Conservation (phyloP, 1,140 invertebrate species). For the Euschistus heros region DNA sequence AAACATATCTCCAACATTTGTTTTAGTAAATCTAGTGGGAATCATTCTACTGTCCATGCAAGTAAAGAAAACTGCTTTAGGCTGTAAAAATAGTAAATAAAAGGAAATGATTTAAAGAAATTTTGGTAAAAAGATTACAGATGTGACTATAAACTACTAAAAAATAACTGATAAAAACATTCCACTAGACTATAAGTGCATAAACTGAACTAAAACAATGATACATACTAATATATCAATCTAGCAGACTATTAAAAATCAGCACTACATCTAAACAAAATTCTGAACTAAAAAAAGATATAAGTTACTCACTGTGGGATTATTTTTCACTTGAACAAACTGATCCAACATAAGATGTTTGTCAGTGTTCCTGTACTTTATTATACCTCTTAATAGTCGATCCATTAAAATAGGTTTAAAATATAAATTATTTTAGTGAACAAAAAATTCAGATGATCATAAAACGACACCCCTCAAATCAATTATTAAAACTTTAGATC, state of each 20-base stretch:
- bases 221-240: no score
- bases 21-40: constrained; percentile 88
- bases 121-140: no score
- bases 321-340: constrained; percentile 73
- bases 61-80: constrained; percentile 91
- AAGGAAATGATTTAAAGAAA: no score
- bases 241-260: no score
- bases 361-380: constrained; percentile 71
- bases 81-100: constrained; percentile 46
- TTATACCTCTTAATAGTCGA: constrained; percentile 74
- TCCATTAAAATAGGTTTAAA: constrained; percentile 61
- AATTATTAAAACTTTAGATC: no score
- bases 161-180: background rate
- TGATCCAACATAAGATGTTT: constrained; percentile 79
- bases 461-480: no score
- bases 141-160: no score
- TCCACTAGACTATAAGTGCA: background rate
- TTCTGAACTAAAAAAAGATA: background rate
- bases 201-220: no score
- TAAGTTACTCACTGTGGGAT: constrained; percentile 62
- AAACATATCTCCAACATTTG: constrained; percentile 94
- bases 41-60: constrained; percentile 97
- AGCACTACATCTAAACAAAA: background rate
- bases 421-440: no score
- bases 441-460: no score